A percentile compares a stretch with the other conserved stretches of the same genome.
Conservation (phyloP, 2,888 invertebrate genomes). For the Noctua janthe region DNA sequence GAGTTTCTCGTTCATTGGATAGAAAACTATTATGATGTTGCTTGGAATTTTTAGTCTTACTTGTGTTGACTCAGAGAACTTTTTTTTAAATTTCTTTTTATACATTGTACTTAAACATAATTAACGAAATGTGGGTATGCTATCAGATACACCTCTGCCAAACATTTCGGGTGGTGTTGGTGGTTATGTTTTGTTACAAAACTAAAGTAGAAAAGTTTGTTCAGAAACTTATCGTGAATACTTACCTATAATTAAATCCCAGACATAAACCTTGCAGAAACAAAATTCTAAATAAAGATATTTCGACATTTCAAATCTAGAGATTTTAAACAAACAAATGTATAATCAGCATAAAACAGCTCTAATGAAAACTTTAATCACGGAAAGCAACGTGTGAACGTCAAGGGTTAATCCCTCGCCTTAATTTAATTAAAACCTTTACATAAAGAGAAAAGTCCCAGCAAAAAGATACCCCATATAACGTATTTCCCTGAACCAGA, state of each 20-base stretch:
- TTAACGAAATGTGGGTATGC: neutral
- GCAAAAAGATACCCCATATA: conserved; percentile 73
- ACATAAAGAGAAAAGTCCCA: conserved; percentile 73
- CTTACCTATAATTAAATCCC: neutral
- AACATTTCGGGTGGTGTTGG: neutral
- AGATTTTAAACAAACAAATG: neutral
- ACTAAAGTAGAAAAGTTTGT: neutral
- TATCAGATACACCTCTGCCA: neutral
- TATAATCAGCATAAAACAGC: conserved; percentile 2
- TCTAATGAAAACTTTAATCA: conserved; percentile 55
- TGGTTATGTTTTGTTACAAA: neutral
- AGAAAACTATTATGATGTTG: conserved; percentile 16
- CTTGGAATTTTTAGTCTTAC: neutral
- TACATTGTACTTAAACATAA: too few relatives aligned
- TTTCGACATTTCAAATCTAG: neutral
- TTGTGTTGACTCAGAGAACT: neutral
- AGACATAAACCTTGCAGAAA: neutral
- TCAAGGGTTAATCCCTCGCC: conserved; percentile 37
- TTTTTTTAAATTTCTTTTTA: neutral
- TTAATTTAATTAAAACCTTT: conserved; percentile 64
- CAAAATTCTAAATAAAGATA: neutral
- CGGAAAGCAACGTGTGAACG: conserved; percentile 33
- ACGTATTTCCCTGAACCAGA: conserved; percentile 72
- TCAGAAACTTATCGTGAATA: too few relatives aligned
- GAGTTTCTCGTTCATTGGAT: conserved; percentile 27